Conservation (phyloP, 2,888 invertebrate species). For the Lasioglossum zephyrum region DNA sequence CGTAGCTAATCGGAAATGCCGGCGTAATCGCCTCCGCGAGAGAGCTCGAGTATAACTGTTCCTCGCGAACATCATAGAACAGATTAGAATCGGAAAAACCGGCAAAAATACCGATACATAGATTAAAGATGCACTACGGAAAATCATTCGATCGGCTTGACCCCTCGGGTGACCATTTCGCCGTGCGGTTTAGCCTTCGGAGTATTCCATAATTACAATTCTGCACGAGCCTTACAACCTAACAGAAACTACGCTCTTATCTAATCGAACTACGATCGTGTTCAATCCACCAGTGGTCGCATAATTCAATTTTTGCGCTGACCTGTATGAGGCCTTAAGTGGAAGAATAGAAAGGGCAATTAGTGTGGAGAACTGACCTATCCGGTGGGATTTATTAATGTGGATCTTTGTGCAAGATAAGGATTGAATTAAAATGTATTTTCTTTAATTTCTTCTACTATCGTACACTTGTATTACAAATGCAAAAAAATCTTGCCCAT, state of each 20-base stretch:
- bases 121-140: slow-evolving; percentile 2
- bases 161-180: background rate
- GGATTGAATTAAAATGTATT: too few species aligned
- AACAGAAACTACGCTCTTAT: background rate
- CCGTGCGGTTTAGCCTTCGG: background rate
- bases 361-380: too few species aligned
- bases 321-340: background rate
- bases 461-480: too few species aligned
- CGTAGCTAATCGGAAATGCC: slow-evolving; percentile 40
- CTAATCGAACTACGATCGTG: background rate
- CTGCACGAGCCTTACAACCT: background rate
- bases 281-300: background rate
- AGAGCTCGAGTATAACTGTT: slow-evolving; percentile 26
- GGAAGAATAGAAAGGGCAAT: too few species aligned
- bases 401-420: too few species aligned
- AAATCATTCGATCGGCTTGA: background rate
- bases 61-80: background rate
- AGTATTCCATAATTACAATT: background rate
- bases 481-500: too few species aligned
- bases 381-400: too few species aligned
- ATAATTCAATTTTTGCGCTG: background rate
- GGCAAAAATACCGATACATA: background rate
- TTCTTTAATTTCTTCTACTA: too few species aligned
- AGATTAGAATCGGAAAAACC: slow-evolving; percentile 1
- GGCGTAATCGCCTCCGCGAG: slow-evolving; percentile 29